Evolutionary conservation across 2,888 invertebrate genomes (phyloP), one percentile per base, ranked within the genome.

Genomic region (Chloroclystis v-ata): DNA sequence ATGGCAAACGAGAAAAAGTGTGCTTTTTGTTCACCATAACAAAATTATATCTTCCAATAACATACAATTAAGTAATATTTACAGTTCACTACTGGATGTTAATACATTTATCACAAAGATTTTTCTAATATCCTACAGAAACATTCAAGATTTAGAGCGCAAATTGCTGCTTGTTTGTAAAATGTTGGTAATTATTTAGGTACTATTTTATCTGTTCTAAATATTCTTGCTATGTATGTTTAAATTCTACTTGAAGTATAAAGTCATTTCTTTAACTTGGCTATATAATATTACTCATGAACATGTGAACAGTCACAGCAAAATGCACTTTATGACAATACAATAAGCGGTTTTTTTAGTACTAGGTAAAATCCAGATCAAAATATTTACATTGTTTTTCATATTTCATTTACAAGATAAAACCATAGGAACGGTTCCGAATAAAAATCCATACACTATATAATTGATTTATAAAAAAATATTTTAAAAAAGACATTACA

Each of bases 11-110:
- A 69, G 63, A 53, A 60, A 71, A 63, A 68, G 78, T 75, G 78
- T 74, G 69, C 69, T 67, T 74, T 71, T 68, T 69, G 71, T 76
- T 71, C 70, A 80, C 75, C 76, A 69, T 78, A 81, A 82, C 83
- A 82, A 83, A 84, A 83, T 83, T 11, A 84, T 83, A 85, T 78
- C 75, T 75, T 82, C 78, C 69, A 75, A 82, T 82, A 83, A 82
- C 59, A 54, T 69, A 72, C 14, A 62, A 59, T 51, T 74, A 63
- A 6, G 35, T 64, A 65, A 69, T 66, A 70, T 79, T 78, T 83
- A 75, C 80, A 82, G 76, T 76, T 72, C 58, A 63, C 82, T 82
- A 82, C 72, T 70, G 73, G 73, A 76, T 80, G 78, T 75, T 80
- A 78, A 78, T 80, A 69, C 61, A 65, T 74, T 72, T 84, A 86